Evolutionary conservation across 2,888 invertebrate species (phyloP).

Genomic region (Acutogordius australiensis): DNA sequence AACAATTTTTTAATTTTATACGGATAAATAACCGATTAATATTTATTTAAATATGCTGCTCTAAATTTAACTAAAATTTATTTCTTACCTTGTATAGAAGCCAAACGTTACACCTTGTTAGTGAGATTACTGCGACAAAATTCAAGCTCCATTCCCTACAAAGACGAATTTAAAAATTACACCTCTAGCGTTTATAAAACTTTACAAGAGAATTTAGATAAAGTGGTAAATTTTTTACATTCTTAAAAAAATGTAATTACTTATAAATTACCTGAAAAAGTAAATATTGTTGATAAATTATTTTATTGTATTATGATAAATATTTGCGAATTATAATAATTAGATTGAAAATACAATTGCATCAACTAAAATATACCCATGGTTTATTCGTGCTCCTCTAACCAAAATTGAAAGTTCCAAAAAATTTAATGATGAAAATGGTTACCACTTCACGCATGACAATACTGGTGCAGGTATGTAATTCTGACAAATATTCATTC

Average conservation of each 20-base stretch:
- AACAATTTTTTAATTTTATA: constrained; percentile 1
- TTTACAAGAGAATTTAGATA: not conserved
- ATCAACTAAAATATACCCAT: not conserved
- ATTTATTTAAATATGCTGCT: too few species aligned
- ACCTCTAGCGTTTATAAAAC: not conserved
- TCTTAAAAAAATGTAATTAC: too few species aligned
- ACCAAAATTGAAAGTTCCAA: not conserved
- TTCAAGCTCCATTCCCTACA: not conserved
- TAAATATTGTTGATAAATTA: not conserved
- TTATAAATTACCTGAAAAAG: too few species aligned
- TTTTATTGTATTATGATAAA: too few species aligned
- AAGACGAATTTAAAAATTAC: not conserved
- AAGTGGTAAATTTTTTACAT: not conserved
- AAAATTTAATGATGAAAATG: too few species aligned
- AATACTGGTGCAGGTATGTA: too few species aligned
- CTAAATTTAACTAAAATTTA: too few species aligned
- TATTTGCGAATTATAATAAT: too few species aligned
- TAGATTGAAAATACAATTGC: not conserved
- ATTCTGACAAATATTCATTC: too few species aligned
- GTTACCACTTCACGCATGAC: too few species aligned
- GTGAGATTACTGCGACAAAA: not conserved
- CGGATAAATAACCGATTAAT: not conserved
- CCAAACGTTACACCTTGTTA: not conserved
- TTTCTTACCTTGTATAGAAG: too few species aligned
- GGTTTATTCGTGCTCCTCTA: not conserved